Conservation (phyloP, 2,113 vertebrate species). For the Panurus biarmicus region DNA sequence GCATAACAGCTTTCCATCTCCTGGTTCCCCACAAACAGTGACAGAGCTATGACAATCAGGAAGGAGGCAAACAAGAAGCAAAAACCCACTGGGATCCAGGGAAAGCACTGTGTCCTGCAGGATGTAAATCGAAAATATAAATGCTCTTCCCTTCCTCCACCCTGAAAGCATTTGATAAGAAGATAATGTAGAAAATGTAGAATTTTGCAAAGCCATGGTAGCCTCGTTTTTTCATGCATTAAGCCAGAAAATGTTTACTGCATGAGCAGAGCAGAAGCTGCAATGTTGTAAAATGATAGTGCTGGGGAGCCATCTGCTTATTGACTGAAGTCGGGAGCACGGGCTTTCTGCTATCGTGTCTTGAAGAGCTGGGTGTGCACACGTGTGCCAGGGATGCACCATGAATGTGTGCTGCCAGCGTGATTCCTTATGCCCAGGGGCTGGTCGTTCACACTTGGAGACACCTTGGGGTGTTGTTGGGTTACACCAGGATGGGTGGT, state of each 20-base stretch:
- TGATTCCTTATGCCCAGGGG: background rate
- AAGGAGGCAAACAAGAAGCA: background rate
- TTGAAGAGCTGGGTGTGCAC: background rate
- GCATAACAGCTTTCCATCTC: slow-evolving; percentile 33
- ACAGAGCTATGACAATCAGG: slow-evolving; percentile 18
- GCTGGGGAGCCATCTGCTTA: slow-evolving; percentile 45
- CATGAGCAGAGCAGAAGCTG: slow-evolving; percentile 52
- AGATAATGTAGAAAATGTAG: slow-evolving; percentile 8
- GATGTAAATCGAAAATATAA: slow-evolving; percentile 12
- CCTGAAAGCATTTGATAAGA: background rate
- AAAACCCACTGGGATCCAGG: background rate
- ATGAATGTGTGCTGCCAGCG: rapidly evolving
- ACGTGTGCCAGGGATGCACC: background rate
- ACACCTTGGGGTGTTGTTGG: background rate
- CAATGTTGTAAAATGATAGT: slow-evolving; percentile 41
- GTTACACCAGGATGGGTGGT: background rate
- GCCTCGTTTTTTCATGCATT: slow-evolving; percentile 2
- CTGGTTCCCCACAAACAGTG: background rate
- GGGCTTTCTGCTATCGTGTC: background rate
- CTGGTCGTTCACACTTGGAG: rapidly evolving
- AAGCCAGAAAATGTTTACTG: slow-evolving; percentile 58
- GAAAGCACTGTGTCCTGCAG: slow-evolving; percentile 11
- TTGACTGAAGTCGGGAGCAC: slow-evolving; percentile 23
- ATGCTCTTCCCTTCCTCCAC: background rate
- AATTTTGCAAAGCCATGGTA: slow-evolving; percentile 16